A percentile compares a stretch with the other conserved stretches of the same genome.
These are phyloP conservation scores for Allobates femoralis DNA, from an alignment of 2,797 vertebrate genomes.

Conservation along the genomic window DNA sequence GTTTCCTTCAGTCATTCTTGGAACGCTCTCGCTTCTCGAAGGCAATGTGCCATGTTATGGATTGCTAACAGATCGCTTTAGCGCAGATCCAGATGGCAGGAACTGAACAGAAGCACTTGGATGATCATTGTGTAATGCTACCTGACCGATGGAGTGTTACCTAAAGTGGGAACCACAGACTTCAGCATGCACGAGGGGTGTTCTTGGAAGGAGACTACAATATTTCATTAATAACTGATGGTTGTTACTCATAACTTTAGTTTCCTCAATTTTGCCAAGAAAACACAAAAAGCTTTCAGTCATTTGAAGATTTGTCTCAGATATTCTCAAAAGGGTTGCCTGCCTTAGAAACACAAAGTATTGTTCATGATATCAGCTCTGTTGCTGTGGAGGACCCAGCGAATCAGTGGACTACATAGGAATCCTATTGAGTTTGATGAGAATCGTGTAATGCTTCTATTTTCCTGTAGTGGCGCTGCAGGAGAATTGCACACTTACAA, in stretches of 20 bases:
- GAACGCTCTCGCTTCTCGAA: neutral
- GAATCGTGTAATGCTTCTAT: too few species aligned
- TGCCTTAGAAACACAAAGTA: neutral
- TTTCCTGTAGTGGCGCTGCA: too few species aligned
- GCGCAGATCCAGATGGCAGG: neutral
- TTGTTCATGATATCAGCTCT: too few species aligned
- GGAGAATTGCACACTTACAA: too few species aligned
- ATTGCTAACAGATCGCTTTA: neutral
- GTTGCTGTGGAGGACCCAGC: too few species aligned
- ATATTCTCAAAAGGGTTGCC: neutral
- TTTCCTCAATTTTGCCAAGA: neutral
- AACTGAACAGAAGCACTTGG: constrained; percentile 20
- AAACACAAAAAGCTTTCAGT: neutral
- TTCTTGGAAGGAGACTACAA: neutral
- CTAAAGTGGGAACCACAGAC: neutral
- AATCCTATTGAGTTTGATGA: neutral
- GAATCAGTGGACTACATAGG: neutral
- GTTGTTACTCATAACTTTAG: neutral
- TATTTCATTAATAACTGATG: too few species aligned
- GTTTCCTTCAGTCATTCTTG: constrained; percentile 14
- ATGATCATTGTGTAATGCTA: neutral
- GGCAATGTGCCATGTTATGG: neutral
- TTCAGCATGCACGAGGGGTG: neutral
- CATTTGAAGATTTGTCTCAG: neutral
- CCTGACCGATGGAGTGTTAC: neutral